Evolutionary conservation across 2,797 vertebrate species (phyloP).

Genomic region (Scomberomorus guttatus): DNA sequence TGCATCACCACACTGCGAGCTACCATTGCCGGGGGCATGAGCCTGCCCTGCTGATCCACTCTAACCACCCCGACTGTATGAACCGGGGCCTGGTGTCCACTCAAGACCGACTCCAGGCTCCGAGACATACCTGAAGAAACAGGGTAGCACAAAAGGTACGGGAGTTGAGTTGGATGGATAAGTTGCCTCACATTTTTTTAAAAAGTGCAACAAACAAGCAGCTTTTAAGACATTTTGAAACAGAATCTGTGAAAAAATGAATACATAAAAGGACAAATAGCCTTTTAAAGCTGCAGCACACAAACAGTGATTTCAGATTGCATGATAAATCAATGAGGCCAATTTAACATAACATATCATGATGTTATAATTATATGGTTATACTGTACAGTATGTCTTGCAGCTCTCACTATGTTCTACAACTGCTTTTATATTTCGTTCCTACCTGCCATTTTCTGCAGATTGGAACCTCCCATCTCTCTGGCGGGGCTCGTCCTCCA

Average conservation of each 20-base stretch:
- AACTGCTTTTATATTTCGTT: not conserved
- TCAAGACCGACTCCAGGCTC: slow-evolving; percentile 86
- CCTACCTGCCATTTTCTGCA: slow-evolving; percentile 86
- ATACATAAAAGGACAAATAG: not conserved
- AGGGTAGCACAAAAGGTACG: not conserved
- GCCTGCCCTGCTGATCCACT: slow-evolving; percentile 62
- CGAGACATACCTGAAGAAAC: slow-evolving; percentile 79
- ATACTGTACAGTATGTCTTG: not conserved
- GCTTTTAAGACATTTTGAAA: not conserved
- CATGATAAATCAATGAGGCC: not conserved
- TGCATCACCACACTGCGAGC: slow-evolving; percentile 35
- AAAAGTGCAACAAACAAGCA: not conserved
- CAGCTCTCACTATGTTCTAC: not conserved
- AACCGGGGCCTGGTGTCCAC: slow-evolving; percentile 25
- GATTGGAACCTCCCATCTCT: slow-evolving; percentile 80
- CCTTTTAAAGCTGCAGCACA: not conserved
- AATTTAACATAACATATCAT: not conserved
- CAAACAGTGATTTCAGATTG: not conserved
- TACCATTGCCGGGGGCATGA: slow-evolving; percentile 2
- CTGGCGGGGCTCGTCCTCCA: slow-evolving; percentile 59
- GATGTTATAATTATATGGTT: not conserved
- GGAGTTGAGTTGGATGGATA: not conserved
- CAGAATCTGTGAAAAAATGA: not conserved
- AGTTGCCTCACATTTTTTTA: not conserved
- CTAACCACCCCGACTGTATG: slow-evolving; percentile 22